A percentile compares a stretch with the other conserved stretches of the same genome.
Conservation (phyloP, 1,140 invertebrate species). For the Cydia fagiglandana region DNA sequence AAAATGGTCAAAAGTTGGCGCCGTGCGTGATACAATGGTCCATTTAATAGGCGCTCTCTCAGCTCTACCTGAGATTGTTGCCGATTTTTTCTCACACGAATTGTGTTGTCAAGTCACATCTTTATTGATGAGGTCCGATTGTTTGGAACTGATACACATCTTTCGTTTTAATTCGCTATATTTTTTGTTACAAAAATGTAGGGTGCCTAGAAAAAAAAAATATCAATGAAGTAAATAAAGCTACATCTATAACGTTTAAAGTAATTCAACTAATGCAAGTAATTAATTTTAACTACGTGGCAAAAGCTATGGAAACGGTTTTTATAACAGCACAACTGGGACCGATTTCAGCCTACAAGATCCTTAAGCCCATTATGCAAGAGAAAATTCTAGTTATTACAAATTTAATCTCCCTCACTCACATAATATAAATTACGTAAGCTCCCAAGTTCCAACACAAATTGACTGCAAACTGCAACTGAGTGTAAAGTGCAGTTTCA, state of each 20-base stretch:
- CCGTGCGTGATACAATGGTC: slow-evolving; percentile 57
- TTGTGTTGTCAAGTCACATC: slow-evolving; percentile 42
- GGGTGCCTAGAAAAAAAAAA: neutral
- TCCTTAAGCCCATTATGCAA: too few species aligned
- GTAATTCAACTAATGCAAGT: too few species aligned
- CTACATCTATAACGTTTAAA: neutral
- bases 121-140: slow-evolving; percentile 62
- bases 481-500: neutral
- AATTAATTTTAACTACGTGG: too few species aligned
- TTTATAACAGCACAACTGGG: too few species aligned
- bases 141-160: slow-evolving; percentile 50
- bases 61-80: slow-evolving; percentile 58
- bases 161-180: slow-evolving; percentile 39
- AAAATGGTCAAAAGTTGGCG: slow-evolving; percentile 54
- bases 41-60: slow-evolving; percentile 57
- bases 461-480: neutral
- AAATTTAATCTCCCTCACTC: neutral
- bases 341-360: too few species aligned
- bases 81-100: slow-evolving; percentile 52
- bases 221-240: neutral
- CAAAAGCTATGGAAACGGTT: too few species aligned
- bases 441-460: neutral
- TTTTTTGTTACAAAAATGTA: slow-evolving; percentile 42
- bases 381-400: neutral
- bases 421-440: neutral